Evolutionary conservation across 2,888 invertebrate genomes (phyloP).

Genomic region (Callyntrura sp.): DNA sequence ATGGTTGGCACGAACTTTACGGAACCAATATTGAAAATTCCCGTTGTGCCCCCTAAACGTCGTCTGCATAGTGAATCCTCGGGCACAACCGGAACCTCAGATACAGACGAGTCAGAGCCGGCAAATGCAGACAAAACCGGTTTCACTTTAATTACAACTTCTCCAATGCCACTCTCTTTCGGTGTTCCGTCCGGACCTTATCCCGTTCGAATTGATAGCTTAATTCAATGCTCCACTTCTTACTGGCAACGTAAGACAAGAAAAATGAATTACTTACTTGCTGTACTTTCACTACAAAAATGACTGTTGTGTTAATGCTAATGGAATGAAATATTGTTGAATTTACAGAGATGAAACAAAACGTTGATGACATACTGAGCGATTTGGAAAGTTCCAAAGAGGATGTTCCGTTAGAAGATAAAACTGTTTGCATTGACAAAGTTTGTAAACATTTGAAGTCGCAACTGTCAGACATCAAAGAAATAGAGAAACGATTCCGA

Average conservation of each 20-base stretch:
- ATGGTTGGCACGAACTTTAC: neutral
- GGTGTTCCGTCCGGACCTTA: slow-evolving; percentile 33
- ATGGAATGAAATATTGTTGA: too few relatives aligned
- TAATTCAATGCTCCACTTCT: slow-evolving; percentile 56
- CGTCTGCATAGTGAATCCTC: slow-evolving; percentile 56
- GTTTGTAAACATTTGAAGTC: slow-evolving; percentile 65
- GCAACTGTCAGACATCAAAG: slow-evolving; percentile 60
- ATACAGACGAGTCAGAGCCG: slow-evolving; percentile 53
- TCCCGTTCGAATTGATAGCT: slow-evolving; percentile 56
- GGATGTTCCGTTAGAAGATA: slow-evolving; percentile 61
- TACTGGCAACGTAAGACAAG: slow-evolving; percentile 64
- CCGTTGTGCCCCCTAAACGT: slow-evolving; percentile 41
- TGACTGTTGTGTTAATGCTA: too few relatives aligned
- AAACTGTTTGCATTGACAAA: slow-evolving; percentile 35
- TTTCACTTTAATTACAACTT: neutral
- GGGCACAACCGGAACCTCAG: slow-evolving; percentile 43
- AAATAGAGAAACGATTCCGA: slow-evolving; percentile 61
- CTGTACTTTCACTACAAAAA: too few relatives aligned
- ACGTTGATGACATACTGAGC: slow-evolving; percentile 59
- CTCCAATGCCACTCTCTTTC: neutral
- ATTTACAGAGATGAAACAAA: slow-evolving; percentile 63
- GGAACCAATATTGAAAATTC: slow-evolving; percentile 71
- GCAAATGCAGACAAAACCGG: neutral
- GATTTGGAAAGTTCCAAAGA: slow-evolving; percentile 66
- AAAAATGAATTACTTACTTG: neutral